Percentiles rank a stretch among this genome's conserved stretches.
Evolutionary conservation across 2,888 invertebrate species (phyloP).

Genomic region (Eupithecia subumbrata): DNA sequence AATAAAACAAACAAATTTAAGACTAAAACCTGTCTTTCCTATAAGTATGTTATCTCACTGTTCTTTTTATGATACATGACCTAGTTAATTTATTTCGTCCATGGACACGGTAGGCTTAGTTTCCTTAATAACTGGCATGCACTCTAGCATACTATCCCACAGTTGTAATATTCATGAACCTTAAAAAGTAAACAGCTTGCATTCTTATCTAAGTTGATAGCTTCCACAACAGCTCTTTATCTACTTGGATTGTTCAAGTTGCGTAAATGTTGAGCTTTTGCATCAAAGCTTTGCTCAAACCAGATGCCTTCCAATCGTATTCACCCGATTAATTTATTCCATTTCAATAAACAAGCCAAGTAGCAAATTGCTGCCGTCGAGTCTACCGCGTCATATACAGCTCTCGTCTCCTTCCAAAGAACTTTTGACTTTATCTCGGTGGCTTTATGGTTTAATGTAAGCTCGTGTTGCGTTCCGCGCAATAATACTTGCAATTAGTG

Average conservation of each 20-base stretch:
- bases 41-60: background rate
- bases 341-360: conserved; percentile 41
- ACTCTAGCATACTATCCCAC: background rate
- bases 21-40: too few species aligned
- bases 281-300: conserved; percentile 17
- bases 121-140: too few species aligned
- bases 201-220: background rate
- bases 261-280: background rate
- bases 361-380: conserved; percentile 38
- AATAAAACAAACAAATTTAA: background rate
- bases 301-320: conserved; percentile 28
- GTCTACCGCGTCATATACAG: conserved; percentile 29
- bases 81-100: too few species aligned
- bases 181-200: background rate
- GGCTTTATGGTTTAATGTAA: conserved; percentile 15
- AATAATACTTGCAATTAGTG: conserved; percentile 66
- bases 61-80: background rate
- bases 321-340: conserved; percentile 39
- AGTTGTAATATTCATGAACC: background rate
- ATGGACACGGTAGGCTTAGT: too few species aligned
- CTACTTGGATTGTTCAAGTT: background rate
- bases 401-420: background rate
- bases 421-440: conserved; percentile 23
- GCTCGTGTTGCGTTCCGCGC: conserved; percentile 40
- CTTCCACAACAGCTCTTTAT: background rate